Base-by-base conservation (phyloP, 2,113 vertebrate species). In the Solea solea region DNA sequence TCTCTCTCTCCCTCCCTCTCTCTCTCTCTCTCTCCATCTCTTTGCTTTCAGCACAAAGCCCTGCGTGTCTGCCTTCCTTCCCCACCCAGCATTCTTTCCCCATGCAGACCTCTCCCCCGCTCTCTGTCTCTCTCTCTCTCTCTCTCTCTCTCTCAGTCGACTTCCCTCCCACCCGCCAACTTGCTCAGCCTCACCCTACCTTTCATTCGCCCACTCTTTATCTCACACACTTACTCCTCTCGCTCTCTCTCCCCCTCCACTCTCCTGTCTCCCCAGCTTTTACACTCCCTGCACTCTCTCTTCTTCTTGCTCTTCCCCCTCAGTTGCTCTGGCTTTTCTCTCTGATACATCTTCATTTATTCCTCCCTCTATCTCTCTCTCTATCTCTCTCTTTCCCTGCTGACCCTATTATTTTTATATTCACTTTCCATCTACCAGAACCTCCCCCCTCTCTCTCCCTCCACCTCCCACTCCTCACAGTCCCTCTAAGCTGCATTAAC, bases 11-110 rank as follows among this genome's bases (percentile, higher is more conserved):
- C 13, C 45, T 44, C 52, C 50, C 78, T 69, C 64, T 75, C 74
- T 48, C 45, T 48, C 45, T 48, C 45, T 5, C 10, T 48, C 45
- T 48, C 45, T 48, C 45, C 54, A 39, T 8, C 76, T 82, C 53
- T 67, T 91, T 92, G 90, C 93, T 94, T 91, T 94, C 92, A 94
- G 92, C 93, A 96, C 94, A 93, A 92, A 94, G 92, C 91, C 88
- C 81, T 87, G 85, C 82, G 76, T 93, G 93, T 94, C 92, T 92
- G 86, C 93, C 94, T 95, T 92, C 93, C 93, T 94, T 95, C 94
- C 93, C 93, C 95, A 94, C 95, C 95, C 94, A 93, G 88, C 95
- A 94, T 95, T 96, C 95, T 94, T 95, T 94, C 95, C 94, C 93
- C 91, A 92, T 89, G 89, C 90, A 93, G 90, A 90, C 86, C 81